These are phyloP conservation scores for Ethmia dodecea DNA, from an alignment of 2,888 invertebrate genomes.

Conservation along the genomic window DNA sequence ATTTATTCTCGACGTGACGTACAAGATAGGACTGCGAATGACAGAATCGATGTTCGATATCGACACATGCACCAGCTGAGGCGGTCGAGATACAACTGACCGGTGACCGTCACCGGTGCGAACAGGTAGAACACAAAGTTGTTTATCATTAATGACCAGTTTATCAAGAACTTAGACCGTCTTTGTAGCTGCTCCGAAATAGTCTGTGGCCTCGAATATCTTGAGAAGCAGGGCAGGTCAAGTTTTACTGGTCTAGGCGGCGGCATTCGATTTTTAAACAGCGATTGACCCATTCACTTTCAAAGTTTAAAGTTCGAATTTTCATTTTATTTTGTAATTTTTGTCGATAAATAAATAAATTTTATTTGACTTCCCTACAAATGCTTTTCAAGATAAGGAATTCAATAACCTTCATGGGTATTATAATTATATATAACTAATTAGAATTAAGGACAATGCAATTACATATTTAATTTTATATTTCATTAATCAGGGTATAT, in stretches of 20 bases:
- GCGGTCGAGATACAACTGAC: background rate
- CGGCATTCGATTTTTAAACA: slow-evolving; percentile 16
- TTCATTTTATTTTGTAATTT: too few species aligned
- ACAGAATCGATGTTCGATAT: slow-evolving; percentile 29
- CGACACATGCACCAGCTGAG: slow-evolving; percentile 17
- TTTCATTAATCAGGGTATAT: too few species aligned
- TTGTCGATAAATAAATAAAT: too few species aligned
- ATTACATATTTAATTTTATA: too few species aligned
- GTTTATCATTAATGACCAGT: slow-evolving; percentile 24
- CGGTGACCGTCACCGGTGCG: background rate
- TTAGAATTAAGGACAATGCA: too few species aligned
- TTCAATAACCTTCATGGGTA: too few species aligned
- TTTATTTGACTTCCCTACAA: too few species aligned
- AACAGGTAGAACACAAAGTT: too few species aligned
- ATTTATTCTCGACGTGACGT: slow-evolving; percentile 33
- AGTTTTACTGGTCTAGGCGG: slow-evolving; percentile 12
- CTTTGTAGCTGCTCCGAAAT: slow-evolving; percentile 10
- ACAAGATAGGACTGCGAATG: slow-evolving; percentile 24
- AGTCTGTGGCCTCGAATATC: too few species aligned
- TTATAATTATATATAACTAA: too few species aligned
- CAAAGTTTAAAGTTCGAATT: slow-evolving; percentile 31
- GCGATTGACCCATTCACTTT: slow-evolving; percentile 26
- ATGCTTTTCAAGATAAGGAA: too few species aligned
- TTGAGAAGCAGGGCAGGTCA: slow-evolving; percentile 10
- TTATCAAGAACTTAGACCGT: slow-evolving; percentile 24